Evolutionary conservation across 2,888 invertebrate species (phyloP).

Genomic region (Nebria brevicollis): DNA sequence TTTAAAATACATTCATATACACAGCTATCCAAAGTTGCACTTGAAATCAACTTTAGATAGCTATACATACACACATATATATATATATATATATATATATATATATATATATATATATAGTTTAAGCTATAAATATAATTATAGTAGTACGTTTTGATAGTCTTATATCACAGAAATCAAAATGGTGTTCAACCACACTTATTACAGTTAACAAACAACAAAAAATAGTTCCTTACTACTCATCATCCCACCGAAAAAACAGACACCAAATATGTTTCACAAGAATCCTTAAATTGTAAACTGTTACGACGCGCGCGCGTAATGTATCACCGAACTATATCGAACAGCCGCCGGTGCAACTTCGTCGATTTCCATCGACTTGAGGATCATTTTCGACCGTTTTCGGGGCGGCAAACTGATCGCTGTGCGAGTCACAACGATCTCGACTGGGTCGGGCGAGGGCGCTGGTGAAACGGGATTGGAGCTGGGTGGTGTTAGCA

Average conservation of each 20-base stretch:
- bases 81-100: background rate
- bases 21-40: background rate
- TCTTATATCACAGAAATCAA: conserved; percentile 46
- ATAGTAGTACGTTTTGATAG: conserved; percentile 28
- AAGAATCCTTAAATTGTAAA: background rate
- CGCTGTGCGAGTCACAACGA: conserved; percentile 65
- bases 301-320: conserved; percentile 72
- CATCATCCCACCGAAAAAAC: conserved; percentile 26
- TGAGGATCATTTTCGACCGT: conserved; percentile 79
- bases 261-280: background rate
- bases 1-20: conserved; percentile 8
- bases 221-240: conserved; percentile 10
- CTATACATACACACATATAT: background rate
- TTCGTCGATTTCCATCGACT: conserved; percentile 68
- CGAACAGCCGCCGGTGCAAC: conserved; percentile 58
- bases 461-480: conserved; percentile 68
- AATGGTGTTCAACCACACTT: conserved; percentile 42
- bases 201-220: conserved; percentile 31
- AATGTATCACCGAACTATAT: conserved; percentile 84
- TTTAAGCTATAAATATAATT: conserved; percentile 13
- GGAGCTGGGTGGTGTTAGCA: conserved; percentile 70
- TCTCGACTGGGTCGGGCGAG: conserved; percentile 63
- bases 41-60: background rate
- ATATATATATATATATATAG: background rate
- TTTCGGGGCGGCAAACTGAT: conserved; percentile 81